Evolutionary conservation across 2,113 vertebrate species (phyloP).

Genomic region (Periophthalmodon schlosseri): DNA sequence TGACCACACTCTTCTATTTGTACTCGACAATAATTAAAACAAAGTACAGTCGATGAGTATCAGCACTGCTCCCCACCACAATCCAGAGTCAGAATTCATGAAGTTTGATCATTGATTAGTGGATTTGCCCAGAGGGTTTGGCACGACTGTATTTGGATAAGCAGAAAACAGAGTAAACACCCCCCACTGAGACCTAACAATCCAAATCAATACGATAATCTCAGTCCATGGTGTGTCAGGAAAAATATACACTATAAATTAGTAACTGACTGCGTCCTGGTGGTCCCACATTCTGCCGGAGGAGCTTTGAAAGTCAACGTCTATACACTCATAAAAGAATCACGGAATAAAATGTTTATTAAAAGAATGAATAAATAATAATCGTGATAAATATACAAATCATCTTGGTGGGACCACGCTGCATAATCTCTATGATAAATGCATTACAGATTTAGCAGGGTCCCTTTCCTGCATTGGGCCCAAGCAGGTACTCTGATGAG

Average conservation of each 20-base stretch:
- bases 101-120: conserved; percentile 39
- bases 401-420: too few relatives aligned
- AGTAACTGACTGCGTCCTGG: background rate
- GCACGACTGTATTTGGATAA: background rate
- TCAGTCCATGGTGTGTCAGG: background rate
- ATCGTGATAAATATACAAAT: too few relatives aligned
- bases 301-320: too few relatives aligned
- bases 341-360: too few relatives aligned
- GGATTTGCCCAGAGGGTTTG: conserved; percentile 16
- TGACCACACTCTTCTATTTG: conserved; percentile 15
- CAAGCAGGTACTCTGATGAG: too few relatives aligned
- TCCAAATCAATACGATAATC: background rate
- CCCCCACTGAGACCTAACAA: background rate
- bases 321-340: too few relatives aligned
- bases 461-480: too few relatives aligned
- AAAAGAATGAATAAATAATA: too few relatives aligned
- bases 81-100: conserved; percentile 33
- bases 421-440: too few relatives aligned
- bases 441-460: too few relatives aligned
- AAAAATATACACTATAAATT: background rate
- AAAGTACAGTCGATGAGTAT: conserved; percentile 44
- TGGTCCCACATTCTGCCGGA: background rate
- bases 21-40: conserved; percentile 50
- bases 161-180: background rate
- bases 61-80: conserved; percentile 12